Percentiles rank a stretch among this genome's conserved stretches.
phyloP scores from a whole-genome alignment of 2,797 vertebrate species.

The Sebastes itinus region DNA sequence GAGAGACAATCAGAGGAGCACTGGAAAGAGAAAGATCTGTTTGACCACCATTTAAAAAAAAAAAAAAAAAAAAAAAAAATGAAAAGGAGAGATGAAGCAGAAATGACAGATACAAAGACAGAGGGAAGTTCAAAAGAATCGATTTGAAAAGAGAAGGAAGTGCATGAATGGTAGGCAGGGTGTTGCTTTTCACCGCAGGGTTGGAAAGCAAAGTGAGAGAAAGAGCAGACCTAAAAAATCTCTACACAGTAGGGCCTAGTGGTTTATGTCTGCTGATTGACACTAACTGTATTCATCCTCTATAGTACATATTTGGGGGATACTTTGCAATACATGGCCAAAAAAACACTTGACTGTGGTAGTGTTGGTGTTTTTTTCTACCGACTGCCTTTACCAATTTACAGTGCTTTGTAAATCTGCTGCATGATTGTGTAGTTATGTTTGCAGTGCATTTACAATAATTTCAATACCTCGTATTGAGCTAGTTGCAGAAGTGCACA shows the following conservation, averaged over 20 bases:
- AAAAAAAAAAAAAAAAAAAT: background rate
- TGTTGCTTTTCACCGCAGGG: constrained; percentile 9
- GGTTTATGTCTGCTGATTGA: constrained; percentile 1
- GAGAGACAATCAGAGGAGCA: background rate
- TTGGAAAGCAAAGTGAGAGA: background rate
- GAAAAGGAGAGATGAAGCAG: background rate
- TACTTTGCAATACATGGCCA: background rate
- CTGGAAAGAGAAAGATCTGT: background rate
- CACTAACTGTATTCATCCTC: background rate
- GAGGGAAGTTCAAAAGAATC: constrained; percentile 1
- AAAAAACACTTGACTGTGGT: background rate
- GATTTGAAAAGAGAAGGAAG: constrained; percentile 1
- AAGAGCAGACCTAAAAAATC: background rate
- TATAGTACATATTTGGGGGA: background rate
- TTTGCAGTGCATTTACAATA: background rate
- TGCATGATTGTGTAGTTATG: no score
- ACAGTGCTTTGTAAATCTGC: background rate
- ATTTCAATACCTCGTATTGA: background rate
- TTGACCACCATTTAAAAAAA: background rate
- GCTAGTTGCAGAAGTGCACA: background rate
- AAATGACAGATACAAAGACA: background rate
- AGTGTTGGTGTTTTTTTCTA: background rate
- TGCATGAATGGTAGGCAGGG: background rate
- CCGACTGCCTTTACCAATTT: background rate
- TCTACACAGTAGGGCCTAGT: background rate